Conservation (phyloP, 2,888 invertebrate genomes). For the Embidobia sp. region DNA sequence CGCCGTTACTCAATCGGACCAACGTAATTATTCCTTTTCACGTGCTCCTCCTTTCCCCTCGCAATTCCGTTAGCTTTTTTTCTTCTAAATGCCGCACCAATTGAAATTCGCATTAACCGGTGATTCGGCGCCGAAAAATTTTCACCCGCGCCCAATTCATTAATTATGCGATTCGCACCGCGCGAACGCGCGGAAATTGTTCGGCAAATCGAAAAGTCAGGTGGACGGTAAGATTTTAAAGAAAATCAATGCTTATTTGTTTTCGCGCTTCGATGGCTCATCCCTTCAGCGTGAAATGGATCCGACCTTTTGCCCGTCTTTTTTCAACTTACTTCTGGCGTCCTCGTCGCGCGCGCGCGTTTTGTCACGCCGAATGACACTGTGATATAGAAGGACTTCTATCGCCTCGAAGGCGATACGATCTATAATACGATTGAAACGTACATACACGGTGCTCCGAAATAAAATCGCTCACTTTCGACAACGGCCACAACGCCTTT, state of each 20-base stretch:
- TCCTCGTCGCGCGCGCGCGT: constrained; percentile 43
- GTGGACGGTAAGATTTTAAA: constrained; percentile 69
- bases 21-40: constrained; percentile 44
- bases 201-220: constrained; percentile 59
- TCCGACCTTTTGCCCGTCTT: constrained; percentile 64
- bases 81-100: too few species aligned
- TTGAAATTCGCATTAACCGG: too few species aligned
- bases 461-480: constrained; percentile 59
- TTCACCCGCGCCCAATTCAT: constrained; percentile 28
- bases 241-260: constrained; percentile 76
- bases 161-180: constrained; percentile 37
- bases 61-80: constrained; percentile 34
- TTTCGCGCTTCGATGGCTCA: constrained; percentile 73
- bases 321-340: constrained; percentile 50
- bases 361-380: constrained; percentile 69
- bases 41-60: constrained; percentile 8
- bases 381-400: constrained; percentile 67
- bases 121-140: too few species aligned
- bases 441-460: constrained; percentile 62
- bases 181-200: constrained; percentile 28
- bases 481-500: constrained; percentile 52
- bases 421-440: constrained; percentile 70
- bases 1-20: constrained; percentile 36
- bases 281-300: constrained; percentile 75
- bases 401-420: constrained; percentile 67